These are phyloP conservation scores for Acrocyrtus sp. DNA, from an alignment of 2,888 invertebrate species.

Conservation along the genomic window DNA sequence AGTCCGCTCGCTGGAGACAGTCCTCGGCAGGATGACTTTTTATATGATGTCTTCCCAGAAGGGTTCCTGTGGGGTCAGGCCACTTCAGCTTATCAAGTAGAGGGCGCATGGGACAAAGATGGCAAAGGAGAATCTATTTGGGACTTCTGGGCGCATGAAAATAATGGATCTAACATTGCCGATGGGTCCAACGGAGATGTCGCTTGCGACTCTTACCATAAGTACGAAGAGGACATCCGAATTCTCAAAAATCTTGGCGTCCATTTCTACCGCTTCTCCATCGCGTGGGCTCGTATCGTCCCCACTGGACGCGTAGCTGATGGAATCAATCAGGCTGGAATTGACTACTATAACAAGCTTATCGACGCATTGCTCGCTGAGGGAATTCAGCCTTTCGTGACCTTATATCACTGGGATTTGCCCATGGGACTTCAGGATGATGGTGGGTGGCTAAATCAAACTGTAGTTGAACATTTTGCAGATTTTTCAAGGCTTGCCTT, in stretches of 20 bases:
- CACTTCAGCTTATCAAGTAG: conserved; percentile 55
- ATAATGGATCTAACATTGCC: conserved; percentile 64
- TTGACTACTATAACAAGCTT: conserved; percentile 80
- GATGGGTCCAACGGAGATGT: conserved; percentile 66
- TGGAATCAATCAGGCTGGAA: conserved; percentile 75
- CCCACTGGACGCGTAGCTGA: conserved; percentile 76
- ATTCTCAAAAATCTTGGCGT: conserved; percentile 66
- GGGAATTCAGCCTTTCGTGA: conserved; percentile 72
- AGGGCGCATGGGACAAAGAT: conserved; percentile 49
- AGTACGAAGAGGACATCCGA: conserved; percentile 67
- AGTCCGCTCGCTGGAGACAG: background rate
- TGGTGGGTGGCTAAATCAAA: conserved; percentile 66
- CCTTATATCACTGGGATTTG: conserved; percentile 76
- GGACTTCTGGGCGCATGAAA: conserved; percentile 66
- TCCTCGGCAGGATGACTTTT: conserved; percentile 35
- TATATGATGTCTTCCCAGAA: conserved; percentile 48
- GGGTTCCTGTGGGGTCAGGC: conserved; percentile 53
- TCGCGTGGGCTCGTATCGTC: conserved; percentile 81
- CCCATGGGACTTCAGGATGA: conserved; percentile 70
- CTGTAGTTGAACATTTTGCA: conserved; percentile 68
- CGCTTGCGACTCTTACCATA: conserved; percentile 68
- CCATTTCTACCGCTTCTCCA: conserved; percentile 76
- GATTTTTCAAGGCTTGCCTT: conserved; percentile 69
- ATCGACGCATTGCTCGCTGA: conserved; percentile 75
- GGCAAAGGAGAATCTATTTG: conserved; percentile 66